Percentiles rank a stretch among this genome's conserved stretches.
phyloP scores from a whole-genome alignment of 37 sponge, comb jelly and placozoan genomes.

The Cliona cf. orientalis region DNA sequence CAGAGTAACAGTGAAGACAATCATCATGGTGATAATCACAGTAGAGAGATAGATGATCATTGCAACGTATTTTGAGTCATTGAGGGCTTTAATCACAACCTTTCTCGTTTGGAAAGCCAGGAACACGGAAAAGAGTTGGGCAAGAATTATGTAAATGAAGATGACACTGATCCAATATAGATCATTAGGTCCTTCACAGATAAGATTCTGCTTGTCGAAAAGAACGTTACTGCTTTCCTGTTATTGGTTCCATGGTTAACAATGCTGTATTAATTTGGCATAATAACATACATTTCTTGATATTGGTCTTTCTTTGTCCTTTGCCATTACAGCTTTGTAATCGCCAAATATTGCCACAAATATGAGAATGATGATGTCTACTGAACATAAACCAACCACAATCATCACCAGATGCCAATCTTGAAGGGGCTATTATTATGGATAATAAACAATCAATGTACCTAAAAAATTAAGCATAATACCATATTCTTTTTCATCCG shows the following conservation, averaged over 20 bases:
- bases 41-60: slow-evolving; percentile 47
- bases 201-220: slow-evolving; percentile 2
- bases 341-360: slow-evolving; percentile 6
- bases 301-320: slow-evolving; percentile 14
- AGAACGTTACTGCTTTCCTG: slow-evolving; percentile 7
- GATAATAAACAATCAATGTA: too few relatives aligned
- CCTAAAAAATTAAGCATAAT: too few relatives aligned
- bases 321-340: slow-evolving; percentile 14
- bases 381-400: slow-evolving; percentile 2
- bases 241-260: too few relatives aligned
- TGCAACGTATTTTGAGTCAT: slow-evolving; percentile 62
- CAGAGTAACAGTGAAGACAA: slow-evolving; percentile 23
- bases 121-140: slow-evolving; percentile 43
- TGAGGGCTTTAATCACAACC: slow-evolving; percentile 52
- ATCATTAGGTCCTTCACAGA: slow-evolving; percentile 10
- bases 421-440: slow-evolving; percentile 6
- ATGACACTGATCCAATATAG: slow-evolving; percentile 7
- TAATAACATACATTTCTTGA: slow-evolving; percentile 29
- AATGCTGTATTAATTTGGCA: too few relatives aligned
- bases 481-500: too few relatives aligned
- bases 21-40: slow-evolving; percentile 33
- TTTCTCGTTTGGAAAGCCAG: slow-evolving; percentile 62
- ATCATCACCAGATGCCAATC: slow-evolving; percentile 52
- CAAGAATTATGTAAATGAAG: slow-evolving; percentile 12
- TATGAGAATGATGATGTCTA: neutral